A percentile compares a stretch with the other conserved stretches of the same genome.
Evolutionary conservation across 2,888 invertebrate genomes (phyloP).

Genomic region (Drosophila paramelanica): DNA sequence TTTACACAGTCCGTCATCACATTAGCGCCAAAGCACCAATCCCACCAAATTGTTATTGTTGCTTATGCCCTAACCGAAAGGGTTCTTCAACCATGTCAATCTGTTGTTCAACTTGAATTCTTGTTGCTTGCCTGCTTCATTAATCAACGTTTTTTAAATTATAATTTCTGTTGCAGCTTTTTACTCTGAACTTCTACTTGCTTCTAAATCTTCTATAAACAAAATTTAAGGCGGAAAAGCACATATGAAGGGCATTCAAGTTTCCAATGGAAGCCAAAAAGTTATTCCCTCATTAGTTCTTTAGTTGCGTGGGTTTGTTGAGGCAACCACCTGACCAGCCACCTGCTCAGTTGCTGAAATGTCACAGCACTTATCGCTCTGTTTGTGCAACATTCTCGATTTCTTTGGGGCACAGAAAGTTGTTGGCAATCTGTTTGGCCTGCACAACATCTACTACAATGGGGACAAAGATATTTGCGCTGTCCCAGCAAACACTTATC

Average conservation of each 20-base stretch:
- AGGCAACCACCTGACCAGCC: neutral
- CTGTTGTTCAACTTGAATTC: constrained; percentile 8
- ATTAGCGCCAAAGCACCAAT: constrained; percentile 48
- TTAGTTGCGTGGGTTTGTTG: neutral
- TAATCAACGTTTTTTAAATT: too few species aligned
- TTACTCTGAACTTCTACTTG: too few species aligned
- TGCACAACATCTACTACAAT: constrained; percentile 20
- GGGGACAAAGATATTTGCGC: constrained; percentile 4
- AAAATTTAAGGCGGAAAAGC: too few species aligned
- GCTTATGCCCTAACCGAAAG: constrained; percentile 24
- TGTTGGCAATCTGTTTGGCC: constrained; percentile 8
- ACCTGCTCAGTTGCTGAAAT: constrained; percentile 7
- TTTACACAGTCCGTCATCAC: constrained; percentile 63
- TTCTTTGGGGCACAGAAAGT: constrained; percentile 24
- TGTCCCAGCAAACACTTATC: constrained; percentile 27
- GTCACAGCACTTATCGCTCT: constrained; percentile 12
- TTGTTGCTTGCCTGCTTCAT: neutral
- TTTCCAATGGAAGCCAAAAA: neutral
- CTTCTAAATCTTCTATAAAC: too few species aligned
- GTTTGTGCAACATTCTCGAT: constrained; percentile 41
- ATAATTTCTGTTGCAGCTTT: neutral
- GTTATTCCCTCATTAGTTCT: neutral
- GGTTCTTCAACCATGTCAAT: constrained; percentile 12
- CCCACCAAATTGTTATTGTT: constrained; percentile 60
- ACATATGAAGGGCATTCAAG: constrained; percentile 13